Conservation (phyloP, 2,888 invertebrate genomes). For the Sinodicranocentrus sp. region DNA sequence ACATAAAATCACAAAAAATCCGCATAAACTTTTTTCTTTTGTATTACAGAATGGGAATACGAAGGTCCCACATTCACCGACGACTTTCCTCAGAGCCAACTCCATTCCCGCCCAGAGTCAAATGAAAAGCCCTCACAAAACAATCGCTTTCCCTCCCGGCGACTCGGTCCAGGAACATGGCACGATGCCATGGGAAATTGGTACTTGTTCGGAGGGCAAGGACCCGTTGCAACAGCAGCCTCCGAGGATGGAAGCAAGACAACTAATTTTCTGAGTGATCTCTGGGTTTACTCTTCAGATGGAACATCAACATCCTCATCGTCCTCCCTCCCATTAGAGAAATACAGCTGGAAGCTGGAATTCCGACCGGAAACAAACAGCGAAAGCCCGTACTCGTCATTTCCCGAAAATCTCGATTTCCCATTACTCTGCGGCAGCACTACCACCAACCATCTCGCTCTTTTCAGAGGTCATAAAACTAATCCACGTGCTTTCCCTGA, state of each 20-base stretch:
- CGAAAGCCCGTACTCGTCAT: constrained; percentile 65
- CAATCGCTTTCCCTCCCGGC: constrained; percentile 50
- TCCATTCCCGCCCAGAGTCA: neutral
- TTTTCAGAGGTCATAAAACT: constrained; percentile 66
- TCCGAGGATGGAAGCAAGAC: constrained; percentile 15
- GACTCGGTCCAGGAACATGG: constrained; percentile 73
- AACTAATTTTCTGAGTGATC: constrained; percentile 52
- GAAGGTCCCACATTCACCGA: constrained; percentile 55
- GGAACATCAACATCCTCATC: constrained; percentile 6
- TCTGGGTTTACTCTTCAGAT: constrained; percentile 68
- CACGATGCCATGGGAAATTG: constrained; percentile 70
- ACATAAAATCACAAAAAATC: no score
- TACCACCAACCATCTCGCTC: constrained; percentile 66
- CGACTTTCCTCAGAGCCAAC: constrained; percentile 31
- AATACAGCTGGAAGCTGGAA: constrained; percentile 64
- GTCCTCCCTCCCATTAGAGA: neutral
- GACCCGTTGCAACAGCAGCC: constrained; percentile 18
- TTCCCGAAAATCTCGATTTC: constrained; percentile 69
- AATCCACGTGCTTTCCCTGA: constrained; percentile 46
- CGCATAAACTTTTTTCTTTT: no score
- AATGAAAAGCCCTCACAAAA: neutral
- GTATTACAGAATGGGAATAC: constrained; percentile 72
- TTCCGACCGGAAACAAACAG: constrained; percentile 68
- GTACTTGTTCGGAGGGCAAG: constrained; percentile 76
- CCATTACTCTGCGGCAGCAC: constrained; percentile 71